Conservation (phyloP, 2,888 invertebrate species). For the Gastracanthus pulcherrimus region DNA sequence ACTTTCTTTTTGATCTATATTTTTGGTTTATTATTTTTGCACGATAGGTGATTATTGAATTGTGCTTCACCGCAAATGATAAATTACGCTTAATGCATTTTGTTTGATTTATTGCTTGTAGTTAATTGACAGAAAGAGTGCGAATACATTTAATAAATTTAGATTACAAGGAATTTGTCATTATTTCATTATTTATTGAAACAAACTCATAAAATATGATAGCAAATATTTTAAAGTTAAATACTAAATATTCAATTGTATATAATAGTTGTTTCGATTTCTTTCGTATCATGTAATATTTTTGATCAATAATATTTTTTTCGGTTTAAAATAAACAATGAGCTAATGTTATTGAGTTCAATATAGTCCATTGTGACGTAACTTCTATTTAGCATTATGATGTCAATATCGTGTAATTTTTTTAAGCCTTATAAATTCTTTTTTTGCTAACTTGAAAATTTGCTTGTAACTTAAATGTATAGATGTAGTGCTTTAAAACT, state of each 20-base stretch:
- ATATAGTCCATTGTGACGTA: conserved; percentile 28
- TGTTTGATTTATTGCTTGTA: background rate
- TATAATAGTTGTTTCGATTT: too few species aligned
- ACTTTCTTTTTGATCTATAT: background rate
- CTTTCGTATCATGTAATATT: too few species aligned
- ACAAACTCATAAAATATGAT: background rate
- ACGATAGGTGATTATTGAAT: background rate
- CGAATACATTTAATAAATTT: background rate
- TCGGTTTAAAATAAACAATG: conserved; percentile 19
- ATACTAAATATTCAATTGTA: too few species aligned
- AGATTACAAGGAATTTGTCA: background rate
- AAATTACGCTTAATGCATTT: background rate
- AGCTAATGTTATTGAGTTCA: background rate
- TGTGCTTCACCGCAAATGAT: background rate
- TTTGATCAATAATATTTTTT: background rate
- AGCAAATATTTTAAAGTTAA: background rate
- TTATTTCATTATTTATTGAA: background rate
- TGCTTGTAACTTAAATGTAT: background rate
- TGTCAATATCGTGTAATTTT: conserved; percentile 10
- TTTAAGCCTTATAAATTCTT: background rate
- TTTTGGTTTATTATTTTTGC: background rate
- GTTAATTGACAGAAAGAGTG: background rate
- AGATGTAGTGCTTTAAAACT: background rate
- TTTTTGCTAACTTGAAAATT: background rate
- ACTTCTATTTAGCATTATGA: background rate